A percentile compares a stretch with the other conserved stretches of the same genome.
Conservation (phyloP, 2,888 invertebrate genomes). For the Ectemnius cavifrons region DNA sequence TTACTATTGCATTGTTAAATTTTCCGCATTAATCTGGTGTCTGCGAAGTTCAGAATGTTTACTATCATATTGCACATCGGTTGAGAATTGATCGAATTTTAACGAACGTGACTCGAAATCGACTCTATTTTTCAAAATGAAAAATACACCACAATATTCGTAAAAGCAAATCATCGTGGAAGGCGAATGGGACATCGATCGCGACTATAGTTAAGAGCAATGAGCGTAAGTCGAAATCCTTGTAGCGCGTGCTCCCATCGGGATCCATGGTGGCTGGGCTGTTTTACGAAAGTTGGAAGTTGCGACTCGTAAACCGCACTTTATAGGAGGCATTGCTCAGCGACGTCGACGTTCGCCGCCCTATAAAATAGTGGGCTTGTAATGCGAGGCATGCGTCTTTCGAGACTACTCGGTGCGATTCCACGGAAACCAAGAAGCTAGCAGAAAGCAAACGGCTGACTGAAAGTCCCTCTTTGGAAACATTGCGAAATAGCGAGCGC, state of each 20-base stretch:
- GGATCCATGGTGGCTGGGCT: slow-evolving; percentile 4
- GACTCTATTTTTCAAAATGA: too few relatives aligned
- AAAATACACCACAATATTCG: too few relatives aligned
- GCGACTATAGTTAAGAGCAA: neutral
- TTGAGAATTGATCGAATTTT: neutral
- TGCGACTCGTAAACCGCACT: slow-evolving; percentile 70
- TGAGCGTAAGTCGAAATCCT: neutral
- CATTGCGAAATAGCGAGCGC: too few relatives aligned
- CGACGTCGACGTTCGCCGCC: slow-evolving; percentile 55
- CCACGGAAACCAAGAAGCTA: slow-evolving; percentile 29
- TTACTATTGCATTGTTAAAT: slow-evolving; percentile 11
- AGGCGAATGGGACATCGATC: neutral
- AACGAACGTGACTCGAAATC: too few relatives aligned
- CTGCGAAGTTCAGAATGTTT: neutral
- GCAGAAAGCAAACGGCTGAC: slow-evolving; percentile 10
- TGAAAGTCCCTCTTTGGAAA: too few relatives aligned
- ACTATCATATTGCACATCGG: slow-evolving; percentile 7
- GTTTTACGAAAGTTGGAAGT: slow-evolving; percentile 71
- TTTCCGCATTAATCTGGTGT: neutral
- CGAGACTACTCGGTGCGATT: slow-evolving; percentile 24
- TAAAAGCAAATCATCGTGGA: neutral
- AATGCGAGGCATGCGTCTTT: slow-evolving; percentile 68
- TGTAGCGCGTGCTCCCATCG: neutral
- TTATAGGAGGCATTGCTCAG: slow-evolving; percentile 64
- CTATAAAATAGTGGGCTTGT: slow-evolving; percentile 70